Conservation (phyloP, 2,797 vertebrate genomes). For the Antennarius maculatus region DNA sequence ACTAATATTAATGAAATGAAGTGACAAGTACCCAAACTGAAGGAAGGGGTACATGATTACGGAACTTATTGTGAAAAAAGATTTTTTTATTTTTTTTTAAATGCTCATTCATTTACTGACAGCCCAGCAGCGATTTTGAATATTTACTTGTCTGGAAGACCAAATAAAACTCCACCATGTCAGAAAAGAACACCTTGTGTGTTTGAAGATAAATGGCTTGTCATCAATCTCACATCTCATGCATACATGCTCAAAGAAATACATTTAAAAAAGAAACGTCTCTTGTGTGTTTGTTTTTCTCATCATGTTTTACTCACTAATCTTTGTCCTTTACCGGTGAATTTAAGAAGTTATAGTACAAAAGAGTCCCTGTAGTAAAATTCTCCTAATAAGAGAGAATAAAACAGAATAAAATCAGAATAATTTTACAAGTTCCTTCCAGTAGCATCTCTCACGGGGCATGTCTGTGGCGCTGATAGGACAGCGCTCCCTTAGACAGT, state of each 20-base stretch:
- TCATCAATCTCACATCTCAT: slow-evolving; percentile 3
- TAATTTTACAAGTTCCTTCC: not conserved
- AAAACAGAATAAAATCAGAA: not conserved
- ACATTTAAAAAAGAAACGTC: not conserved
- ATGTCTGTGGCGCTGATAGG: slow-evolving; percentile 12
- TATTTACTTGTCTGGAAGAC: not conserved
- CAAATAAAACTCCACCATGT: not conserved
- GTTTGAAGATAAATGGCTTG: not conserved
- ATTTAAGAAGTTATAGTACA: not conserved
- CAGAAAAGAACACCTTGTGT: not conserved
- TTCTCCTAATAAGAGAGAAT: not conserved
- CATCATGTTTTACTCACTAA: not conserved
- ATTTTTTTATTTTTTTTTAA: not conserved
- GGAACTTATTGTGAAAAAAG: not conserved
- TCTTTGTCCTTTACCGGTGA: not conserved
- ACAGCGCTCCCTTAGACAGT: slow-evolving; percentile 42
- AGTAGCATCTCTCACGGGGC: slow-evolving; percentile 4
- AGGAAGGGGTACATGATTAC: not conserved
- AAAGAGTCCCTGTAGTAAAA: not conserved
- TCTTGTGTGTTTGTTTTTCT: not conserved
- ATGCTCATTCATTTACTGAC: not conserved
- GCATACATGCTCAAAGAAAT: not conserved
- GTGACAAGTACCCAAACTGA: slow-evolving; percentile 1
- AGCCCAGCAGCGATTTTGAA: not conserved
- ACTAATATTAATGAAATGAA: too few species aligned